Evolutionary conservation across 2,797 vertebrate genomes (phyloP), one percentile per base, ranked within the genome.

Genomic region (Hephaestus fuliginosus): DNA sequence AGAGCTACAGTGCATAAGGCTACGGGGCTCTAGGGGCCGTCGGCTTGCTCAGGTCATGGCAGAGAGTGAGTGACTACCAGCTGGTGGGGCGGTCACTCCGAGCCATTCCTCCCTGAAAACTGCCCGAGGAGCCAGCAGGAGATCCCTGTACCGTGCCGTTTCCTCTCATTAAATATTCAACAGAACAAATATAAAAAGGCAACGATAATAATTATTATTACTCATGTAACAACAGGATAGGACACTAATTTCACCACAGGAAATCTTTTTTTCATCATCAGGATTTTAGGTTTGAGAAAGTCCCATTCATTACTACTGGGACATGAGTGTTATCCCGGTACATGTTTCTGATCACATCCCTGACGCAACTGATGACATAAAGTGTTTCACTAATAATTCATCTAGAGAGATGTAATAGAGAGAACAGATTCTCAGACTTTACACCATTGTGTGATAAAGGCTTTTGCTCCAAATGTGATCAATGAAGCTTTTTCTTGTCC

Each of bases 1-100:
- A 62, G 71, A 61, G 78, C 76, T 78, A 88, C 30, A 60, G 52
- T 25, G 51, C 55, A 75, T 73, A 83, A 65, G 67, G 84, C 82
- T 85, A 65, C 52, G 58, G 66, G 55, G 12, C 28, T 12, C 18
- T 46, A 0, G 39, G 43, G 48, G 58, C 68, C 76, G 70, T 68
- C 3, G 17, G 33, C 55, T 64, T 64, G 52, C 64, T 82, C 52
- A 70, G 64, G 49, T 60, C 48, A 53, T 30, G 51, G 36, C 39
- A 62, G 44, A 61, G 41, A 17, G 52, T 13, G 33, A 41, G 51
- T 61, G 51, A 55, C 67, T 43, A 67, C 13, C 41, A 30, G 39
- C 22, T 68, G 58, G 30, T 60, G 15, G 25, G 36, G 13, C 41
- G 15, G 22, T 69, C 51, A 79, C 39, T 48, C 8, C 20, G 78